Evolutionary conservation across 2,888 invertebrate species (phyloP), one percentile per base, ranked within the genome.

Genomic region (Busseola fusca): DNA sequence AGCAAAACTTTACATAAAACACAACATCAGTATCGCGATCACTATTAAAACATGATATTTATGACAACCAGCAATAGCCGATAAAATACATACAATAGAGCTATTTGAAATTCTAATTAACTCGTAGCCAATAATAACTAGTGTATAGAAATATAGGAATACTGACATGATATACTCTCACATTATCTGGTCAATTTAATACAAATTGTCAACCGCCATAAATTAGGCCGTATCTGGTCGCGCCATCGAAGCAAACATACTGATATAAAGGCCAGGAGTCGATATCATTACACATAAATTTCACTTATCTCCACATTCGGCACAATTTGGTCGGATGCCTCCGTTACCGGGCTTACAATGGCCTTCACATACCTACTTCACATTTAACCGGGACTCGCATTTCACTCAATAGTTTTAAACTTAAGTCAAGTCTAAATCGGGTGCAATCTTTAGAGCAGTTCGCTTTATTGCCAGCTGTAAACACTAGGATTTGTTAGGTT

Each of bases 251-350:
- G 87, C 91, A 91, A 92, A 93, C 91, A 91, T 88, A 92, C 90
- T 89, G 92, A 93, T 92, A 90, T 87, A 89, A 91, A 90, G 93
- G 93, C 87, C 91, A 91, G 84, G 87, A 93, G 92, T 92, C 92
- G 93, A 91, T 93, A 92, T 93, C 92, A 90, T 92, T 93, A 91
- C 90, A 91, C 93, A 93, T 93, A 93, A 93, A 93, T 93, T 93
- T 89, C 90, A 92, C 91, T 93, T 93, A 93, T 93, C 93, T 93
- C 85, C 86, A 90, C 91, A 90, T 91, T 93, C 87, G 88, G 90
- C 87, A 91, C 91, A 91, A 92, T 92, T 93, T 92, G 91, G 92
- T 91, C 87, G 86, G 85, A 85, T 85, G 85, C 70, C 85, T 82
- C 82, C 84, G 78, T 74, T 76, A 71, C 85, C 69, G 81, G 74